Conservation (phyloP, 92 coral and sea anemone genomes). For the Galaxea fascicularis region DNA sequence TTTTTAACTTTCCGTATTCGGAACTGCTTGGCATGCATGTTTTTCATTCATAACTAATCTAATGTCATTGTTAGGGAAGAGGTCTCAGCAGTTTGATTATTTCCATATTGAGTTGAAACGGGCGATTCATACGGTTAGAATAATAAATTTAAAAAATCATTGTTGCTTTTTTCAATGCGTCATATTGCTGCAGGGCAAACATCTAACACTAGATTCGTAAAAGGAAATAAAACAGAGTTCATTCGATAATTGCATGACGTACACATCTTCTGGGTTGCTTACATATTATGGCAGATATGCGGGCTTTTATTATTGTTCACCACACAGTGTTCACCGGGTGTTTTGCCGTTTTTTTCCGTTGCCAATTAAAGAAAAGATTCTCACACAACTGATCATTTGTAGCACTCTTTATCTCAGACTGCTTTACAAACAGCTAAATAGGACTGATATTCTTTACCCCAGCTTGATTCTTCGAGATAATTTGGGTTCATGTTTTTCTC, state of each 20-base stretch:
- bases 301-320: background rate
- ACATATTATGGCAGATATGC: background rate
- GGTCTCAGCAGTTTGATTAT: no score
- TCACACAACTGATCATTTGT: background rate
- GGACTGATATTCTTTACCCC: background rate
- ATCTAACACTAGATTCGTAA: background rate
- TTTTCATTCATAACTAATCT: no score
- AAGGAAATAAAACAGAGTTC: background rate
- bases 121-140: no score
- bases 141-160: no score
- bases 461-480: background rate
- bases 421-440: background rate
- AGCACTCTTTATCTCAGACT: background rate
- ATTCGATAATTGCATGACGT: background rate
- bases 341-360: background rate
- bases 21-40: no score
- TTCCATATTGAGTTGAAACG: no score
- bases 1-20: no score
- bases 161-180: background rate
- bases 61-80: no score
- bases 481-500: conserved; percentile 13
- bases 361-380: background rate
- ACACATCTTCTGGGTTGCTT: background rate
- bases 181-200: background rate
- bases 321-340: background rate